These are phyloP conservation scores for Phrynosoma blainvillii DNA, from an alignment of 2,113 vertebrate genomes.

Conservation along the genomic window DNA sequence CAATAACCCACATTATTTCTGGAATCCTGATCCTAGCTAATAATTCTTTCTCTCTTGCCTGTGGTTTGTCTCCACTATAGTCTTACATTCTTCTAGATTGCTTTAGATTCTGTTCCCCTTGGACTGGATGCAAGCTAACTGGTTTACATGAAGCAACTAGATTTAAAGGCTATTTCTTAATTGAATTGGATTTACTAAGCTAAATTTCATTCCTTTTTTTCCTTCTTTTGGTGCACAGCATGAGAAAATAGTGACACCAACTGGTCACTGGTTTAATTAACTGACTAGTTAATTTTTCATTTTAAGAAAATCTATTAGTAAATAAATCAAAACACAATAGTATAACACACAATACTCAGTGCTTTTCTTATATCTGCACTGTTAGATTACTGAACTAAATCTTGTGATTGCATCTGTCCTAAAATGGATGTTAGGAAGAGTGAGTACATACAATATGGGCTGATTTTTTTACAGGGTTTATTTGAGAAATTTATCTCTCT, in stretches of 20 bases:
- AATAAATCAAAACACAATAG: background rate
- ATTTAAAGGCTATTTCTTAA: background rate
- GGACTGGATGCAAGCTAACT: background rate
- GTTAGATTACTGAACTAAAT: background rate
- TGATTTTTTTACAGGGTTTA: too few species aligned
- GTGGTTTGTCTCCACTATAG: background rate
- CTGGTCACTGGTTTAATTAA: slow-evolving; percentile 36
- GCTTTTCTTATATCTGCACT: background rate
- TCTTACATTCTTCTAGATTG: too few species aligned
- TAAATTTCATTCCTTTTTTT: background rate
- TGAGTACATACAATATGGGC: background rate
- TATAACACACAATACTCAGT: background rate
- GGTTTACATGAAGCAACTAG: background rate
- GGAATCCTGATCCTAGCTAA: background rate
- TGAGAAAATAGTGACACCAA: slow-evolving; percentile 61
- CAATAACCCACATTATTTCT: background rate
- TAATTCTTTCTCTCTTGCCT: background rate
- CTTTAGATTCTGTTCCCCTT: background rate
- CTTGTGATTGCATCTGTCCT: background rate
- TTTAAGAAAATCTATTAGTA: background rate
- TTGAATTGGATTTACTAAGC: background rate
- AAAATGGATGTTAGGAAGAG: background rate
- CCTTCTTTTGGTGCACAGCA: slow-evolving; percentile 12
- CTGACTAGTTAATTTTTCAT: background rate
- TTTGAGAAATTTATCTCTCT: too few species aligned